A percentile compares a stretch with the other conserved stretches of the same genome.
Conservation (phyloP, 2,888 invertebrate genomes). For the Mythimna lalbum region DNA sequence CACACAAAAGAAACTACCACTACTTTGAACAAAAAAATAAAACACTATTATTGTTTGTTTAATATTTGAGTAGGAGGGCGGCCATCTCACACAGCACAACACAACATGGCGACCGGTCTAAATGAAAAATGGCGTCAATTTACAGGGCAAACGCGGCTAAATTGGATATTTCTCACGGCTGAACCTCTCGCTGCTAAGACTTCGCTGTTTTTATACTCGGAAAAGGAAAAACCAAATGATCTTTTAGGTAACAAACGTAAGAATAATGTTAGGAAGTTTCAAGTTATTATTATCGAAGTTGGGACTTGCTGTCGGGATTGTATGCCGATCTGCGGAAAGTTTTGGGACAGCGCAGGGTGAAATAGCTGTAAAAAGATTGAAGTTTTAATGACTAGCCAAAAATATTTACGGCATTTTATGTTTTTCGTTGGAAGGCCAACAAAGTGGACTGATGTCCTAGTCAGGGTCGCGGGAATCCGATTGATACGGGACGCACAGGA, state of each 20-base stretch:
- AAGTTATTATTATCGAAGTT: constrained; percentile 43
- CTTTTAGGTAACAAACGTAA: constrained; percentile 49
- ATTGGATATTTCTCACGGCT: constrained; percentile 89
- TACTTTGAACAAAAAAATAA: constrained; percentile 46
- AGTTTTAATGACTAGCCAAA: background rate
- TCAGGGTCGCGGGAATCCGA: too few species aligned
- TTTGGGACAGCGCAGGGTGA: background rate
- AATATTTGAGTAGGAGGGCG: constrained; percentile 59
- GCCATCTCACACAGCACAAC: constrained; percentile 63
- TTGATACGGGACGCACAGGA: too few species aligned
- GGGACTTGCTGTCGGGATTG: constrained; percentile 5
- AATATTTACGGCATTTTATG: background rate
- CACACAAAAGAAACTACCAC: constrained; percentile 33
- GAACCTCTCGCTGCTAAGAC: constrained; percentile 73
- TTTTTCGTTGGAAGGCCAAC: too few species aligned
- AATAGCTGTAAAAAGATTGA: constrained; percentile 5
- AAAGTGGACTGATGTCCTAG: too few species aligned
- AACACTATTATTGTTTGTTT: constrained; percentile 61
- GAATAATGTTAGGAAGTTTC: constrained; percentile 36
- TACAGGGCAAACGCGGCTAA: constrained; percentile 86
- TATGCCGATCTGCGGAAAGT: constrained; percentile 32
- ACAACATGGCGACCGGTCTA: constrained; percentile 80
- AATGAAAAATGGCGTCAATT: constrained; percentile 89
- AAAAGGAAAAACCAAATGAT: constrained; percentile 58
- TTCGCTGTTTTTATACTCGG: constrained; percentile 73